Conservation (phyloP, 1,140 invertebrate species). For the Tetragnatha versicolor region DNA sequence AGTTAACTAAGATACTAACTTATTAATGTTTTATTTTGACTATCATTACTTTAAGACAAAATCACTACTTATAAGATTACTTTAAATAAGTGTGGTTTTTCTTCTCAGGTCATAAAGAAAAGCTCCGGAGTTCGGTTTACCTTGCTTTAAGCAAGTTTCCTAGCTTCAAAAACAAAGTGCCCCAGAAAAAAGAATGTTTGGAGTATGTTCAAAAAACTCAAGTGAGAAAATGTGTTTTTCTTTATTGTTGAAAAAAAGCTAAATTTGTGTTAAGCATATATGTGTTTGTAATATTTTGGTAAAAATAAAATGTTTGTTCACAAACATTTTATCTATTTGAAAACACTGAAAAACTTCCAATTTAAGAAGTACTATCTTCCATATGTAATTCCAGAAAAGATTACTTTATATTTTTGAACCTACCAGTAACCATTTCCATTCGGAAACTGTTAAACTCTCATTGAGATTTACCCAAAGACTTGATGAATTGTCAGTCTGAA, state of each 20-base stretch:
- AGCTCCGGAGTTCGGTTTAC: constrained; percentile 49
- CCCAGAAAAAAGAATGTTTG: constrained; percentile 42
- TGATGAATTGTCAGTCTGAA: no score
- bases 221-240: constrained; percentile 10
- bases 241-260: no score
- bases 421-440: no score
- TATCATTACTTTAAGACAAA: neutral
- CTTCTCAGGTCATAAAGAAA: constrained; percentile 48
- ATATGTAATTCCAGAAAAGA: neutral
- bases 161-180: constrained; percentile 5
- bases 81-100: neutral
- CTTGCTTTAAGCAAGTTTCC: constrained; percentile 39
- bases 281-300: no score
- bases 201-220: constrained; percentile 56
- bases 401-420: neutral
- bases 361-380: neutral
- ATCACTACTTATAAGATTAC: neutral
- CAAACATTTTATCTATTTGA: neutral
- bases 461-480: no score
- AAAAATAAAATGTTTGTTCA: neutral
- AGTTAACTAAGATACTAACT: neutral
- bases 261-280: no score
- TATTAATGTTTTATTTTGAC: neutral
- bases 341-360: neutral
- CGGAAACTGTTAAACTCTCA: no score